phyloP scores from a whole-genome alignment of 2,888 invertebrate species.

The Trilocha varians region DNA sequence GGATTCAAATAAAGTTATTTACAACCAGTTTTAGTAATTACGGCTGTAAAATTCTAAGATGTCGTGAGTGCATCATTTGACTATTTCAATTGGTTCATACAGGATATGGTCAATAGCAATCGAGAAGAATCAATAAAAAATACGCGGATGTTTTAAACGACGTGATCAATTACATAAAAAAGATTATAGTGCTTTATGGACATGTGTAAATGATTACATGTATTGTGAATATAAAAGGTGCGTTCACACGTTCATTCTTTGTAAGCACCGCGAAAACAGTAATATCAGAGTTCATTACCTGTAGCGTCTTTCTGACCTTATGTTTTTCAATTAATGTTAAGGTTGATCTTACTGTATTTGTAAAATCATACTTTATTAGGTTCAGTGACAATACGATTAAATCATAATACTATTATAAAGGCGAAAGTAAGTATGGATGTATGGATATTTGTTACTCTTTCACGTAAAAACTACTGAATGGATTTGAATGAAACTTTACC shows the following conservation, averaged over 20 bases:
- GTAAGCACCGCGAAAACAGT: neutral
- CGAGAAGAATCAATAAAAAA: neutral
- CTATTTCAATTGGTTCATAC: neutral
- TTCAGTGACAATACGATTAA: no score
- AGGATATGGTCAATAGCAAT: neutral
- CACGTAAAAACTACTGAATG: no score
- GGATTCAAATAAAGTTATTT: neutral
- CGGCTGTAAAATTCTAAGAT: neutral
- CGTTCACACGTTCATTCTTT: neutral
- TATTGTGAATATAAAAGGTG: neutral
- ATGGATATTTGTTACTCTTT: no score
- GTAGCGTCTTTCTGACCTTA: constrained; percentile 1
- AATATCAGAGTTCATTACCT: neutral
- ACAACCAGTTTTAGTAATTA: neutral
- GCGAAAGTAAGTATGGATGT: no score
- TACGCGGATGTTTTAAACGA: constrained; percentile 1
- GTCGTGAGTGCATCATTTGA: neutral
- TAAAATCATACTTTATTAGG: no score
- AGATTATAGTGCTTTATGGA: neutral
- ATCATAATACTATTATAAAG: no score
- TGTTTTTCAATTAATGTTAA: constrained; percentile 1
- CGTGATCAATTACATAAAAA: neutral
- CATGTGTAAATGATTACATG: neutral
- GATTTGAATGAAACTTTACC: no score
- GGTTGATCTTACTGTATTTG: neutral